Percentiles rank a stretch among this genome's conserved stretches.
These are phyloP conservation scores for Pteronura brasiliensis DNA, from an alignment of 2,113 vertebrate genomes.

Conservation along the genomic window DNA sequence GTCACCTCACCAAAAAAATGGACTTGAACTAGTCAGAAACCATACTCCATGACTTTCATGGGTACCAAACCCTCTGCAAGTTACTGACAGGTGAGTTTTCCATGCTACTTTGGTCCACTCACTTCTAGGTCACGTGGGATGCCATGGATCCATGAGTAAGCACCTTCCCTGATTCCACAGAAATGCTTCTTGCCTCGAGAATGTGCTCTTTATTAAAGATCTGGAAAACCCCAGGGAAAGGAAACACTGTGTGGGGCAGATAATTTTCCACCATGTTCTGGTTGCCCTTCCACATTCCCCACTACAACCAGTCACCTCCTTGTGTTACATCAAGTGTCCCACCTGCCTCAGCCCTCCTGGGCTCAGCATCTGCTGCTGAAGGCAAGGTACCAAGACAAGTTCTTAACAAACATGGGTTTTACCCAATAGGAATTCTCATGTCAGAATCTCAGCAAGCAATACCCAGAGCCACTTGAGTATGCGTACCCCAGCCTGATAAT, in stretches of 20 bases:
- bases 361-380: not conserved
- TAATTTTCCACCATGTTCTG: not conserved
- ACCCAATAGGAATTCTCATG: not conserved
- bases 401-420: not conserved
- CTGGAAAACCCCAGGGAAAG: not conserved
- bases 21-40: not conserved
- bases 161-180: not conserved
- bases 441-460: not conserved
- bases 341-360: accelerated
- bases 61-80: not conserved
- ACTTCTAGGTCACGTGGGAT: not conserved
- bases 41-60: not conserved
- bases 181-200: not conserved
- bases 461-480: not conserved
- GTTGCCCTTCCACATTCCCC: accelerated
- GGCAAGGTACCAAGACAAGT: not conserved
- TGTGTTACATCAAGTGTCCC: not conserved
- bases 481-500: too few relatives aligned
- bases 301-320: not conserved
- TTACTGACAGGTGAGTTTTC: not conserved
- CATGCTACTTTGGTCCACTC: not conserved
- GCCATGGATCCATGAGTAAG: not conserved
- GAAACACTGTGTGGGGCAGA: not conserved
- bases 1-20: not conserved
- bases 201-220: not conserved